Percentiles rank a stretch among this genome's conserved stretches.
phyloP scores from a whole-genome alignment of 2,888 invertebrate species.

The Drosophila prolongata region DNA sequence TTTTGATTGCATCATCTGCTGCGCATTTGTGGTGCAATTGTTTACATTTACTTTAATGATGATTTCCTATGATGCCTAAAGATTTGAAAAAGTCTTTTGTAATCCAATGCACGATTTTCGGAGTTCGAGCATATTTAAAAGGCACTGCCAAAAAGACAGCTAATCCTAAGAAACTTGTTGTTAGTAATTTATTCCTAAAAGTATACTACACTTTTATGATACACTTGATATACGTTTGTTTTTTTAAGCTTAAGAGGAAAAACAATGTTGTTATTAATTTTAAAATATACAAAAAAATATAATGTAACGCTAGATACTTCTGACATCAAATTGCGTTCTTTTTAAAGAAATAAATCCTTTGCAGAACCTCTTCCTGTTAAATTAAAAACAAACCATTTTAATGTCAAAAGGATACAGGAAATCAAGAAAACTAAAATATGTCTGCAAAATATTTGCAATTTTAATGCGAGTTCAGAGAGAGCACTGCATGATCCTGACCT shows the following conservation, averaged over 20 bases:
- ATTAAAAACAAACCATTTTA: neutral
- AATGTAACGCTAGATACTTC: too few relatives aligned
- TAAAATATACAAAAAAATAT: neutral
- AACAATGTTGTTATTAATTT: neutral
- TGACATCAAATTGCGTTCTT: too few relatives aligned
- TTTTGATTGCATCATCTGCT: conserved; percentile 35
- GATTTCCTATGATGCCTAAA: conserved; percentile 8
- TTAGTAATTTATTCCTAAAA: neutral
- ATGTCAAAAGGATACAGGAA: neutral
- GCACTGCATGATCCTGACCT: conserved; percentile 33
- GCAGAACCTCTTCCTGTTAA: too few relatives aligned
- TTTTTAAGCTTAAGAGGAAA: too few relatives aligned
- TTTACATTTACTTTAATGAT: conserved; percentile 24
- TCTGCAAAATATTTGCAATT: too few relatives aligned
- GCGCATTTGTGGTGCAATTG: conserved; percentile 13
- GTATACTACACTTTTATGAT: neutral
- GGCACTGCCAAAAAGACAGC: conserved; percentile 10
- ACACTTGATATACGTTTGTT: too few relatives aligned
- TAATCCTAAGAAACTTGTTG: neutral
- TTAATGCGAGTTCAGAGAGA: conserved; percentile 9
- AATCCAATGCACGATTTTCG: neutral
- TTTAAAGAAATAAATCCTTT: too few relatives aligned
- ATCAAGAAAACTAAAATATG: too few relatives aligned
- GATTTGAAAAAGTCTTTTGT: neutral
- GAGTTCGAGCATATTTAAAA: neutral